phyloP scores from a whole-genome alignment of 2,113 vertebrate species.

The Balaeniceps rex region DNA sequence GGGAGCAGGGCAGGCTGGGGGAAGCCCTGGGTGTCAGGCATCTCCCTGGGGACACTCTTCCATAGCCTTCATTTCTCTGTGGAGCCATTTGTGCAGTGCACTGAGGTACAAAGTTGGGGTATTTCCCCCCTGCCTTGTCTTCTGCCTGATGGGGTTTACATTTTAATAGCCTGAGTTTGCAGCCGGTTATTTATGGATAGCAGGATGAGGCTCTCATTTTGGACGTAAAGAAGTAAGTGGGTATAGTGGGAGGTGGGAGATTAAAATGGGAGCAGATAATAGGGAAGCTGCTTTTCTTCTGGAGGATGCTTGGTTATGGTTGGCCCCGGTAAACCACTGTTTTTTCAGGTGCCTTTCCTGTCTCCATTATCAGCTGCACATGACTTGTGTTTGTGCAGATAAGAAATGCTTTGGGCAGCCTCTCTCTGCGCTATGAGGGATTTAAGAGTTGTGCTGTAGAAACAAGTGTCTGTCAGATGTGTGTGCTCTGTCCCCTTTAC shows the following conservation, averaged over 20 bases:
- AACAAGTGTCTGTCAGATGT: not conserved
- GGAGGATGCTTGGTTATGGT: not conserved
- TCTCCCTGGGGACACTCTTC: not conserved
- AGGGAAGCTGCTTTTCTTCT: not conserved
- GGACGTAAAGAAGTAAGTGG: not conserved
- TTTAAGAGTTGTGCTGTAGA: not conserved
- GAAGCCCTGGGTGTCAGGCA: too few relatives aligned
- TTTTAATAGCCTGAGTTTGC: not conserved
- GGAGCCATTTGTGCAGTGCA: rapidly evolving
- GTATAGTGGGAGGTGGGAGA: not conserved
- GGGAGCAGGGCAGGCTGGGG: too few relatives aligned
- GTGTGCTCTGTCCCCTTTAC: not conserved
- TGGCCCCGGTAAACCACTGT: not conserved
- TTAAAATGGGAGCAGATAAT: not conserved
- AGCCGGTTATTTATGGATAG: not conserved
- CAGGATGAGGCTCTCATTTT: not conserved
- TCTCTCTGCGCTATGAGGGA: not conserved
- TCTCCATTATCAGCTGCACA: not conserved
- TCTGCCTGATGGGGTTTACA: not conserved
- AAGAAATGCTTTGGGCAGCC: not conserved
- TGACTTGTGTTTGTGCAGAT: not conserved
- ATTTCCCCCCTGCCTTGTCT: not conserved
- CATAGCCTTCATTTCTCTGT: not conserved
- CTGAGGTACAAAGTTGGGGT: not conserved
- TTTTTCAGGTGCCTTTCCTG: not conserved